Base-by-base conservation (phyloP, 2,113 vertebrate genomes). In the Typhlomys cinereus region DNA sequence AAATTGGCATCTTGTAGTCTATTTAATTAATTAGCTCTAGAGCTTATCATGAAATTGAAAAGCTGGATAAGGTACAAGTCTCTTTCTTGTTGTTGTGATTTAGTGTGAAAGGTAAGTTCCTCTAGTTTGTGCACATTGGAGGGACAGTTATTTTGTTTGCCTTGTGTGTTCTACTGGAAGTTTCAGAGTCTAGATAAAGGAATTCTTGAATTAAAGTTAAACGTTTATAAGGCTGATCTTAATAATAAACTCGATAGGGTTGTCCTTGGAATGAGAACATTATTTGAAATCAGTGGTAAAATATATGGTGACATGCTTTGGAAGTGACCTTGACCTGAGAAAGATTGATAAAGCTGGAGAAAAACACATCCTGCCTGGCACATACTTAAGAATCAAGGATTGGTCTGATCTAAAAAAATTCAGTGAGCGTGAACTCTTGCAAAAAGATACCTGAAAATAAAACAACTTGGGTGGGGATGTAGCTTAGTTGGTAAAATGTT, bases 11-110 rank as follows among this genome's bases (percentile, higher is more conserved):
- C 94, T 96, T 95, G 61, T 73, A 85, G 91, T 94, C 86, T 88
- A 93, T 96, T 97, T 97, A 95, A 97, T 97, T 97, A 98, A 96
- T 96, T 88, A 88, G 87, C 85, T 75, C 80, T 20, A 96, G 93
- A 93, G 73, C 88, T 96, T 97, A 97, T 97, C 97, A 75, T 92
- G 84, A 93, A 93, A 92, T 95, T 97, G 89, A 91, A 97, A 95
- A 85, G 69, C 89, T 96, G 95, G 91, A 92, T 85, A 76, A 90
- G 87, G 91, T 69, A 81, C 76, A 92, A 94, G 73, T 57, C 54
- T 88, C 44, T 85, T 85, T 91, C 92, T 41, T 73, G 74, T 54
- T 94, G 29, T 93, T 96, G 95, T 95, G 70, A 81, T 94, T 96
- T 54, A 88, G 87, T 85, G 62, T 80, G 93, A 34, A 86, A 89